Percentiles rank a stretch among this genome's conserved stretches.
These are phyloP conservation scores for Nettapus auritus DNA, from an alignment of 2,113 vertebrate species.

Conservation along the genomic window DNA sequence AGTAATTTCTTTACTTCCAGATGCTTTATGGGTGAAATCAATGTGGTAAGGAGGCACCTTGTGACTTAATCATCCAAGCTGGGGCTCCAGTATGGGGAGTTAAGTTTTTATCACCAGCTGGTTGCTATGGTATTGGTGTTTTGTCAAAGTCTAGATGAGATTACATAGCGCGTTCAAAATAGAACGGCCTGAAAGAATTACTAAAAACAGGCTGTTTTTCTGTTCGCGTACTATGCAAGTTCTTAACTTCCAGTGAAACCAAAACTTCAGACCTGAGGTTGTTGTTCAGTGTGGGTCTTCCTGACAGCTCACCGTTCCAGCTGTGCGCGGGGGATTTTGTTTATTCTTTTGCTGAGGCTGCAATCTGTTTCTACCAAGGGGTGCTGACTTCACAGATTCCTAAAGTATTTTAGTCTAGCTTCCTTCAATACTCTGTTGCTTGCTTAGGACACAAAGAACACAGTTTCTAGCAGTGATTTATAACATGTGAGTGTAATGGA, in stretches of 20 bases:
- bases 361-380: not conserved
- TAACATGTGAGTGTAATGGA: not conserved
- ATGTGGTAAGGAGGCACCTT: not conserved
- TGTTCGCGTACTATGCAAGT: not conserved
- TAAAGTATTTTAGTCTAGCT: slow-evolving; percentile 50
- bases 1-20: not conserved
- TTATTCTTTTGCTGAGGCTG: slow-evolving; percentile 29
- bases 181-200: not conserved
- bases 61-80: not conserved
- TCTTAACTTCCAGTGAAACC: not conserved
- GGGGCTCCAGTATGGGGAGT: not conserved
- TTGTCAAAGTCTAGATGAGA: not conserved
- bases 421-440: slow-evolving; percentile 22
- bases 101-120: not conserved
- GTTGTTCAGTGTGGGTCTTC: not conserved
- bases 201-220: not conserved
- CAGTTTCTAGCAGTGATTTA: not conserved
- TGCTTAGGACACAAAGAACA: slow-evolving; percentile 6
- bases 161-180: not conserved
- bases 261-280: not conserved
- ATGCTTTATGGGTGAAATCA: not conserved
- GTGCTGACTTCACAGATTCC: slow-evolving; percentile 59
- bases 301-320: not conserved
- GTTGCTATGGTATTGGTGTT: not conserved
- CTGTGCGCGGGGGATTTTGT: not conserved